Base-by-base conservation (phyloP, 2,113 vertebrate genomes). In the Pseudopipra pipra region DNA sequence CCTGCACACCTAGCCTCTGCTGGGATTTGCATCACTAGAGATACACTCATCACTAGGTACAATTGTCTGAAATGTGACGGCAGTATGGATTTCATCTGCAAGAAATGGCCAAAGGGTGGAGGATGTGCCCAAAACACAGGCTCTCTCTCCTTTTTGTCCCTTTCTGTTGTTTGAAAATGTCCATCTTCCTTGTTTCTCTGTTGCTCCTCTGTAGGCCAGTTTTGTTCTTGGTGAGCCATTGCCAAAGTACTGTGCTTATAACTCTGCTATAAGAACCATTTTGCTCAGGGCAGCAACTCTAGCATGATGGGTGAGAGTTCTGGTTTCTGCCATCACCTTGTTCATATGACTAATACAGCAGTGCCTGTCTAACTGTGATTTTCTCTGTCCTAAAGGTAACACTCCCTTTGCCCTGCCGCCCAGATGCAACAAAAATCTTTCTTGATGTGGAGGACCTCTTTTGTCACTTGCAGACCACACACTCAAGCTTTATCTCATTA, bases 351-450 rank as follows among this genome's bases (percentile, higher is more conserved):
- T 35, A 47, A 74, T 22, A 54, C 30, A 59, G 31, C 44, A 82
- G 33, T 30, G 39, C 12, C 21, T 43, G 55, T 39, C 37, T 46
- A 58, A 14, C 12, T 86, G 59, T 58, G 72, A 11, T 52, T 83
- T 91, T 90, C 10, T 35, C 37, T 87, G 23, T 43, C 76, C 63
- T 58, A 61, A 37, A 77, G 8, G 33, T 35, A 75, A 35, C 21
- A 6, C 0, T 1, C 1, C 9, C 11, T 3, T 4, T 28, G 3
- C 3, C 2, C 7, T 2, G 14, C 3, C 5, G 39, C 15, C 7
- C 22, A 19, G 35, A 21, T 24, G 35, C 7, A 41, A 33, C 13
- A 39, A 55, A 51, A 33, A 35, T 52, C 6, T 71, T 30, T 51
- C 23, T 55, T 37, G 65, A 44, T 43, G 16, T 23, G 37, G 15